A percentile compares a stretch with the other conserved stretches of the same genome.
These are phyloP conservation scores for Trachythela sp. DNA, from an alignment of 64 coral and sea anemone genomes.

Conservation along the genomic window DNA sequence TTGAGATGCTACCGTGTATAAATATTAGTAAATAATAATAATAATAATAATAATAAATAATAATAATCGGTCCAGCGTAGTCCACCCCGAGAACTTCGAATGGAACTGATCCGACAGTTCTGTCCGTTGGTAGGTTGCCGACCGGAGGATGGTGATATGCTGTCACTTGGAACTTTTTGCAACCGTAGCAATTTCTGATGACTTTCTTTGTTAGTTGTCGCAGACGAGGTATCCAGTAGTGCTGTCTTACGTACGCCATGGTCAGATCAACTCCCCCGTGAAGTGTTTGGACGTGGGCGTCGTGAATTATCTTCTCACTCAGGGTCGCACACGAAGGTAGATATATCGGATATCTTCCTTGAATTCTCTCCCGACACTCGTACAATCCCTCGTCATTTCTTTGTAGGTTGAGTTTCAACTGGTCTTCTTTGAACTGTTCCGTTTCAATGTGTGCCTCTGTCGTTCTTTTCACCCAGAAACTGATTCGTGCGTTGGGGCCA, in stretches of 20 bases:
- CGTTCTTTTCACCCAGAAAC: neutral
- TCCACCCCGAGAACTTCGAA: neutral
- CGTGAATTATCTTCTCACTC: neutral
- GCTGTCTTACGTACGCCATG: too few relatives aligned
- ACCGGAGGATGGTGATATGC: neutral
- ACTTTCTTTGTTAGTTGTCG: too few relatives aligned
- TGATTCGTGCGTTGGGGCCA: neutral
- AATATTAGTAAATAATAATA: too few relatives aligned
- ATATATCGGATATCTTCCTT: slow-evolving; percentile 44
- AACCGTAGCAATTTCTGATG: too few relatives aligned
- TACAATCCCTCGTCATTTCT: slow-evolving; percentile 33
- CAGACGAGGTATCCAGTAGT: too few relatives aligned
- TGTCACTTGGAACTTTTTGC: too few relatives aligned
- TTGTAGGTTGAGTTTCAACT: slow-evolving; percentile 28
- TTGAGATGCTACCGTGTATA: too few relatives aligned
- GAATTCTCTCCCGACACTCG: slow-evolving; percentile 45
- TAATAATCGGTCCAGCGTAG: neutral
- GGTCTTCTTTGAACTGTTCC: slow-evolving; percentile 41
- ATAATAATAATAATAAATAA: too few relatives aligned
- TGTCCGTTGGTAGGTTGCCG: neutral
- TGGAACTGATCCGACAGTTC: neutral
- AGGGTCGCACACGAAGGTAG: too few relatives aligned
- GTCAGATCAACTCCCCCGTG: neutral
- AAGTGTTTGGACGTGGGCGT: neutral
- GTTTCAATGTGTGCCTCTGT: neutral